Conservation (phyloP, 2,888 invertebrate species). For the Athalia circularis region DNA sequence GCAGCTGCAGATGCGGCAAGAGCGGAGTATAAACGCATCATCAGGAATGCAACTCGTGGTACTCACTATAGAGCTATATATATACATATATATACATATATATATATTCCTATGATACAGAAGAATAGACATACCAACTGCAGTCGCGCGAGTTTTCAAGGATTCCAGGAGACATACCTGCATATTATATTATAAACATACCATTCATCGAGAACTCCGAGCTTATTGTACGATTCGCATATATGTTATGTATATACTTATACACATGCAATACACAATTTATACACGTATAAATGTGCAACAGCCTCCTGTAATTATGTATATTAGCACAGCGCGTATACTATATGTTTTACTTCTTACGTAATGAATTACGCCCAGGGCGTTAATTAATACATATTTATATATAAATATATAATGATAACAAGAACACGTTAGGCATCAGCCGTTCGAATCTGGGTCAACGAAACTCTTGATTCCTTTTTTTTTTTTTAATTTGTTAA, state of each 20-base stretch:
- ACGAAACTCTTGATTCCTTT: slow-evolving; percentile 12
- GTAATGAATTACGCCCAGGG: slow-evolving; percentile 23
- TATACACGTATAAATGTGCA: neutral
- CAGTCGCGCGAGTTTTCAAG: slow-evolving; percentile 28
- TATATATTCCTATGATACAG: too few relatives aligned
- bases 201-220: slow-evolving; percentile 20
- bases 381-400: slow-evolving; percentile 36
- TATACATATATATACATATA: neutral
- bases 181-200: neutral
- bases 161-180: neutral
- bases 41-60: too few relatives aligned
- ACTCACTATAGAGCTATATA: neutral
- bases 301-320: slow-evolving; percentile 19
- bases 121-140: neutral
- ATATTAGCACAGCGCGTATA: slow-evolving; percentile 26
- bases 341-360: slow-evolving; percentile 1
- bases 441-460: slow-evolving; percentile 23
- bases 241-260: neutral
- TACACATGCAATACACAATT: neutral
- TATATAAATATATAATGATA: slow-evolving; percentile 13
- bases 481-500: slow-evolving; percentile 10
- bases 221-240: slow-evolving; percentile 2
- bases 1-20: too few relatives aligned
- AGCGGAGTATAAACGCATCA: too few relatives aligned
- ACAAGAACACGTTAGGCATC: neutral